Base-by-base conservation (phyloP, 2,113 vertebrate species). In the Rhinoptilus africanus region DNA sequence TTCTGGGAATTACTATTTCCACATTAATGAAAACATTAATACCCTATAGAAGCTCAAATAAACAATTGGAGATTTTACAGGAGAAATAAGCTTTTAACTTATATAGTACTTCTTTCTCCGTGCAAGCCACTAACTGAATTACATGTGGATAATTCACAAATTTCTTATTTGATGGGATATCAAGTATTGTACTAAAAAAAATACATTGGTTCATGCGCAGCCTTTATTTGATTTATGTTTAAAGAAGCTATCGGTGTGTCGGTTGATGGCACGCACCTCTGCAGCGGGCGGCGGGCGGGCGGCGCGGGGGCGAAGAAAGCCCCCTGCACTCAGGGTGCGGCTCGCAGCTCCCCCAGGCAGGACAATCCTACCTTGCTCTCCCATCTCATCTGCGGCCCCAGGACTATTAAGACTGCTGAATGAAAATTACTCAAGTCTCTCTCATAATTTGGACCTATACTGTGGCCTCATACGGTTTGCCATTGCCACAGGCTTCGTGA, bases 231-330 rank as follows among this genome's bases (percentile, higher is more conserved):
- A 45, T 57, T 73, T 30, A 26, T 15, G 3, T 60, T 43, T 62
- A 5, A 47, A 47, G 67, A 9, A 7, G 13, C 32, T 6, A 14
- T 6, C 43, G 54, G 23, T 62, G 76, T 90, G 30, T 28, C 53
- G 6, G 1, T 0, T 22, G 84, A 23, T 57, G 54, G 26, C 47
- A 28, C 0, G 5, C 18, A 48, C 3, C 30, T 34, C 67, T n/a
- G 32, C 47, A 64, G 48, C 7, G 14, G 43, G 43, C 37, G 60
- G 32, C 0, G 21, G 60, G 32, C 0, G 21, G 14, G 51, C 47
- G 34, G 8, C 1, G 1, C 4, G 32, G 57, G 3, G 19, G 64
- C 24, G 51, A 48, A 21, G 39, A 7, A 28, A 12, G 28, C 19
- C 39, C 19, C 39, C 3, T 2, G 0, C 2, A 3, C 5, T 24